Percentiles rank a stretch among this genome's conserved stretches.
These are phyloP conservation scores for Parelbella ahira DNA, from an alignment of 2,888 invertebrate species.

Conservation along the genomic window DNA sequence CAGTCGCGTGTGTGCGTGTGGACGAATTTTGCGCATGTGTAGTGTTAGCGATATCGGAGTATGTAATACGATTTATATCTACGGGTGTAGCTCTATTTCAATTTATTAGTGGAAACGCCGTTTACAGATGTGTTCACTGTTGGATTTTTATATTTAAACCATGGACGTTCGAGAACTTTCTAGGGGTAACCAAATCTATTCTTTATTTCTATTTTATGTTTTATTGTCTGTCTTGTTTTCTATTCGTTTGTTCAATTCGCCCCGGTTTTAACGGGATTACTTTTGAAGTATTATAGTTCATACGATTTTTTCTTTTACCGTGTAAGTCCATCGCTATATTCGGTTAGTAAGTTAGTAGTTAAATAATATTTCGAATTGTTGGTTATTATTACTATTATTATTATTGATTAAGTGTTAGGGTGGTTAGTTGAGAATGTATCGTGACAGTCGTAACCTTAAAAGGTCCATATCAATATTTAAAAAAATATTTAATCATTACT, in stretches of 20 bases:
- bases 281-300: conserved; percentile 72
- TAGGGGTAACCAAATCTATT: conserved; percentile 68
- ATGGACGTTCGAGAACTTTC: conserved; percentile 51
- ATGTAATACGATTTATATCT: conserved; percentile 60
- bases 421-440: conserved; percentile 33
- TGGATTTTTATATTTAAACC: conserved; percentile 49
- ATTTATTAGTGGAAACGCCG: conserved; percentile 60
- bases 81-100: conserved; percentile 76
- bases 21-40: conserved; percentile 36
- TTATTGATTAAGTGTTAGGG: conserved; percentile 59
- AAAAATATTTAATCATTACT: conserved; percentile 71
- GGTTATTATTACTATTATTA: conserved; percentile 49
- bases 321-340: conserved; percentile 30
- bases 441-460: conserved; percentile 69
- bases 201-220: no score
- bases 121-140: conserved; percentile 74
- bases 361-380: conserved; percentile 58
- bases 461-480: conserved; percentile 80
- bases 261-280: conserved; percentile 75
- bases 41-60: conserved; percentile 45
- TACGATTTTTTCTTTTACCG: conserved; percentile 35
- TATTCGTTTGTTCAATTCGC: conserved; percentile 46
- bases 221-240: no score
- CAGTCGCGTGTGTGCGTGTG: conserved; percentile 29
- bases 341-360: conserved; percentile 48